Evolutionary conservation across 1,140 invertebrate species (phyloP).

Genomic region (Anthonomus grandis): DNA sequence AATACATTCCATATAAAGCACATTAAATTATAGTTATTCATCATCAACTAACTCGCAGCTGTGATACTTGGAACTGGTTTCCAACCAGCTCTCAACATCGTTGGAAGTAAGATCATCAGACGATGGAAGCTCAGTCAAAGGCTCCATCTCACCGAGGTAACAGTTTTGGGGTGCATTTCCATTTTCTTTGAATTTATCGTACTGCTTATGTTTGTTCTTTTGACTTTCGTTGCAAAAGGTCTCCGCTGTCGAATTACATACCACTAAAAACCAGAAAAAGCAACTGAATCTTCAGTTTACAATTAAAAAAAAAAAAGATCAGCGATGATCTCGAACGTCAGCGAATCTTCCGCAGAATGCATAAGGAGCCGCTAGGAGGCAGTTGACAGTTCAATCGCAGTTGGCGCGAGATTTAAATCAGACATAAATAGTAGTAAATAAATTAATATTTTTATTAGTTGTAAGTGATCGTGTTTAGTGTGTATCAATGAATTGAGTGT

Average conservation of each 20-base stretch:
- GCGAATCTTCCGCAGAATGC: too few relatives aligned
- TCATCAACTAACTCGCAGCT: slow-evolving; percentile 67
- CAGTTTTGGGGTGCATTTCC: slow-evolving; percentile 41
- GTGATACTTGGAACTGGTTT: slow-evolving; percentile 71
- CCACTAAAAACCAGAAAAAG: background rate
- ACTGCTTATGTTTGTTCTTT: slow-evolving; percentile 32
- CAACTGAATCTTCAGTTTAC: background rate
- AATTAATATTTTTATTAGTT: too few relatives aligned
- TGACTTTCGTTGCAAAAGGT: slow-evolving; percentile 14
- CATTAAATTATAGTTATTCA: too few relatives aligned
- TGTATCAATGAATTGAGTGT: too few relatives aligned
- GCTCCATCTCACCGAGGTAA: slow-evolving; percentile 54
- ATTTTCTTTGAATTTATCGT: slow-evolving; percentile 42
- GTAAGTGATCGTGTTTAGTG: too few relatives aligned
- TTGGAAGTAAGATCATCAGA: slow-evolving; percentile 62
- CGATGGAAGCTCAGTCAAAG: slow-evolving; percentile 59
- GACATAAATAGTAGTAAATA: too few relatives aligned
- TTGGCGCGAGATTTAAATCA: too few relatives aligned
- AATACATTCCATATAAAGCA: background rate
- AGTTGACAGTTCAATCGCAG: too few relatives aligned
- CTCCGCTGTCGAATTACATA: slow-evolving; percentile 13
- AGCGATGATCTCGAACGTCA: too few relatives aligned
- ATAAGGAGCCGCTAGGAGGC: too few relatives aligned
- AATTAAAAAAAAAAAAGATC: too few relatives aligned
- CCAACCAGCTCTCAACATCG: slow-evolving; percentile 65